These are phyloP conservation scores for Tachysurus vachellii DNA, from an alignment of 2,113 vertebrate genomes.

Conservation along the genomic window DNA sequence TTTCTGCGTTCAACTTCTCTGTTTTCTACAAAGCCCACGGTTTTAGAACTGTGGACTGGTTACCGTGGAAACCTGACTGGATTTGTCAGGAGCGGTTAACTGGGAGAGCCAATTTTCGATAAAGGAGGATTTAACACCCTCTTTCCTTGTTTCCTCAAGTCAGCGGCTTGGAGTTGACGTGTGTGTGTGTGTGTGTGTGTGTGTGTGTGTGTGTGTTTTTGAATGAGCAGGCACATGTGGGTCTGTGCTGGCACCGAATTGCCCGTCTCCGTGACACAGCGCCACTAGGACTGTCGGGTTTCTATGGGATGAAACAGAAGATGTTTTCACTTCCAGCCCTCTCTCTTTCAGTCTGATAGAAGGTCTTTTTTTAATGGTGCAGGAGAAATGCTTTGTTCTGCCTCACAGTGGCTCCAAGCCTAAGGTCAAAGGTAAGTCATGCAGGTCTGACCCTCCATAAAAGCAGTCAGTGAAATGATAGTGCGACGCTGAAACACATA, in stretches of 20 bases:
- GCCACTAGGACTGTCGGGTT: conserved; percentile 31
- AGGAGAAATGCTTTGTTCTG: conserved; percentile 39
- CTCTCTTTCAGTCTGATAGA: not conserved
- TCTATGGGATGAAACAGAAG: conserved; percentile 20
- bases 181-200: conserved; percentile 32
- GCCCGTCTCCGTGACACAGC: conserved; percentile 22
- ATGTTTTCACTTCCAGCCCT: not conserved
- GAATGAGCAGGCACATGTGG: conserved; percentile 25
- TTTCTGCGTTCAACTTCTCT: conserved; percentile 27
- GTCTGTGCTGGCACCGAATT: conserved; percentile 29
- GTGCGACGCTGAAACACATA: not conserved
- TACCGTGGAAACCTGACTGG: conserved; percentile 56
- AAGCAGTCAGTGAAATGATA: conserved; percentile 18
- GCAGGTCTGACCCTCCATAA: conserved; percentile 35
- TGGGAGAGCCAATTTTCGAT: conserved; percentile 54
- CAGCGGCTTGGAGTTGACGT: conserved; percentile 28
- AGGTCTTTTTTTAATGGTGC: conserved; percentile 3
- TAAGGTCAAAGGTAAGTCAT: conserved; percentile 35
- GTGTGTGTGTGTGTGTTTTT: conserved; percentile 26
- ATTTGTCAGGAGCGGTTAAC: conserved; percentile 48
- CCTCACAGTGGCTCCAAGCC: conserved; percentile 11
- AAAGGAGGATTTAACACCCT: conserved; percentile 52
- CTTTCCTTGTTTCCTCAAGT: conserved; percentile 48
- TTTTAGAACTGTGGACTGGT: conserved; percentile 43
- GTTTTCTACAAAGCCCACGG: conserved; percentile 38